phyloP scores from a whole-genome alignment of 1,140 invertebrate genomes.

The Solen grandis region DNA sequence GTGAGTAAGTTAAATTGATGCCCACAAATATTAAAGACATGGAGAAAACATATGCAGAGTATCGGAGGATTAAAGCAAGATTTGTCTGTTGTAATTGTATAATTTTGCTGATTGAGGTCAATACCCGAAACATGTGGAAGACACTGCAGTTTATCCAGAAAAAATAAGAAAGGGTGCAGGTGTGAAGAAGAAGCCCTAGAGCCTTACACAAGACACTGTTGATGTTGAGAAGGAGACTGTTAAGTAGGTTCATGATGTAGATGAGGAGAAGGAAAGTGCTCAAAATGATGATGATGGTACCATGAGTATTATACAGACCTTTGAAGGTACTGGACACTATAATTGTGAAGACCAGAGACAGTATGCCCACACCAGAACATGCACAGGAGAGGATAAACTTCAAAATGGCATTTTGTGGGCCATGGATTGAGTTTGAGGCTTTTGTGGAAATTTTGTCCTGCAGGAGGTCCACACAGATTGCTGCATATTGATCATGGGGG shows the following conservation, averaged over 20 bases:
- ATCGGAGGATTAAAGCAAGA: background rate
- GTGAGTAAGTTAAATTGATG: background rate
- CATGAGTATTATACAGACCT: background rate
- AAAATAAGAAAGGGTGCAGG: background rate
- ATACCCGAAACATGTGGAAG: constrained; percentile 27
- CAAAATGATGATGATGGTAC: constrained; percentile 26
- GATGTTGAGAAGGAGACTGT: background rate
- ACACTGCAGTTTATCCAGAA: constrained; percentile 28
- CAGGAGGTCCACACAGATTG: too few species aligned
- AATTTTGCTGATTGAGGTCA: constrained; percentile 7
- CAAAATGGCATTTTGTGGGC: too few species aligned
- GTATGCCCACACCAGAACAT: too few species aligned
- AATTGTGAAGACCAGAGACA: constrained; percentile 15
- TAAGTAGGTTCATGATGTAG: background rate
- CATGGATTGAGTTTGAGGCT: too few species aligned
- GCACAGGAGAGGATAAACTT: too few species aligned
- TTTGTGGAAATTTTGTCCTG: too few species aligned
- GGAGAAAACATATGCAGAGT: background rate
- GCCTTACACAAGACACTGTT: background rate
- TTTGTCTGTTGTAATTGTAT: background rate
- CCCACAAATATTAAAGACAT: background rate
- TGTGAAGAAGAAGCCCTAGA: constrained; percentile 18
- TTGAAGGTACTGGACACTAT: background rate
- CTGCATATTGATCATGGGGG: too few species aligned
- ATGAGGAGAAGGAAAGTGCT: background rate